phyloP scores from a whole-genome alignment of 2,113 vertebrate genomes.

The Panurus biarmicus region DNA sequence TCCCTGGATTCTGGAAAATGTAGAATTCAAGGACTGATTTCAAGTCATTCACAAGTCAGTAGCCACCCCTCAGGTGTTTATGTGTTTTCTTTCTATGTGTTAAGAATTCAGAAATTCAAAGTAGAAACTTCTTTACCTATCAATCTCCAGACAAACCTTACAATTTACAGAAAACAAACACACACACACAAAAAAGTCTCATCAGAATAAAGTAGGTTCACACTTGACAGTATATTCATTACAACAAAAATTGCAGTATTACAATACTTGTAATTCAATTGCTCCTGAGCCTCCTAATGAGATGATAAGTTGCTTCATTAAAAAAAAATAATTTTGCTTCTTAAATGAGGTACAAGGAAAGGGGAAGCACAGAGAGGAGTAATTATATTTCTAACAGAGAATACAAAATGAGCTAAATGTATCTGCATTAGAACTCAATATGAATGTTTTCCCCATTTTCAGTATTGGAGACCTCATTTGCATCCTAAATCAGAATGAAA shows the following conservation, averaged over 20 bases:
- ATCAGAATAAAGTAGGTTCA: neutral
- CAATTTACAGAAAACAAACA: neutral
- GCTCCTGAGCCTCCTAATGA: neutral
- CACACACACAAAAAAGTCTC: neutral
- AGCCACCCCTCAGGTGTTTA: neutral
- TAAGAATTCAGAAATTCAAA: neutral
- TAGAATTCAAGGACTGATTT: neutral
- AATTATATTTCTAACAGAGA: neutral
- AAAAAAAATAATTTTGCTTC: neutral
- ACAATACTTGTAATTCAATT: neutral
- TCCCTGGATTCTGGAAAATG: neutral
- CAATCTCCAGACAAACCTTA: neutral
- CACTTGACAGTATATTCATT: neutral
- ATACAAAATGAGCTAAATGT: neutral
- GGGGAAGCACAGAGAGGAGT: neutral
- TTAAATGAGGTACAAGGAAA: slow-evolving; percentile 2
- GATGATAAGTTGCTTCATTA: slow-evolving; percentile 25
- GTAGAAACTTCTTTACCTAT: neutral
- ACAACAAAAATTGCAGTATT: neutral
- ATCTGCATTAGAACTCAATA: neutral
- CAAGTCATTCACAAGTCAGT: neutral
- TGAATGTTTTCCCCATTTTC: neutral
- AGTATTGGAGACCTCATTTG: neutral
- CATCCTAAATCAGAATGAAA: neutral
- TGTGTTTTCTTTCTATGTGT: neutral